Percentiles rank a stretch among this genome's conserved stretches.
Conservation (phyloP, 2,888 invertebrate species). For the Parnassius smintheus region DNA sequence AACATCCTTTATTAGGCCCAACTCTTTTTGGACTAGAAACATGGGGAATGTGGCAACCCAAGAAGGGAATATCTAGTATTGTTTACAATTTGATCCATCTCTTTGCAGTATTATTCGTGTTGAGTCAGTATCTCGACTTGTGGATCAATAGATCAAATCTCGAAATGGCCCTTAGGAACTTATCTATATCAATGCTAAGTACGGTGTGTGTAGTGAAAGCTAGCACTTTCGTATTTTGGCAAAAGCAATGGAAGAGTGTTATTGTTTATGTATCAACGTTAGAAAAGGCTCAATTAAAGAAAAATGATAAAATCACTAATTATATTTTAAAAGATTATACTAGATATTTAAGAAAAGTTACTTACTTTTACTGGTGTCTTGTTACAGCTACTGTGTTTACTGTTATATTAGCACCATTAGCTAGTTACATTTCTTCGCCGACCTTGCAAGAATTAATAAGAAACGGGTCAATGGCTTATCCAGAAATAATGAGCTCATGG, state of each 20-base stretch:
- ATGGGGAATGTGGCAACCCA: conserved; percentile 57
- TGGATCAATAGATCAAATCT: conserved; percentile 53
- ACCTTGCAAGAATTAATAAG: conserved; percentile 38
- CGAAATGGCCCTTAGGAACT: conserved; percentile 55
- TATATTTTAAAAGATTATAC: conserved; percentile 49
- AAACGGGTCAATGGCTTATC: conserved; percentile 51
- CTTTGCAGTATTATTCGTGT: conserved; percentile 48
- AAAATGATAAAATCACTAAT: conserved; percentile 39
- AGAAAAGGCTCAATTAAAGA: conserved; percentile 48
- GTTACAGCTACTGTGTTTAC: conserved; percentile 55
- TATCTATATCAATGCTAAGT: conserved; percentile 63
- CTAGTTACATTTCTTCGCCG: conserved; percentile 45
- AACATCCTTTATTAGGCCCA: conserved; percentile 52
- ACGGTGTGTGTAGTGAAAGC: conserved; percentile 60
- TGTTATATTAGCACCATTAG: conserved; percentile 56
- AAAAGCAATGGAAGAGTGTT: conserved; percentile 52
- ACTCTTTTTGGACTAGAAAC: conserved; percentile 47
- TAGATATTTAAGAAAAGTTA: conserved; percentile 56
- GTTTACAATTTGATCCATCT: conserved; percentile 48
- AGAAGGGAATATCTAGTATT: conserved; percentile 32
- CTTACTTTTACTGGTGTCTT: conserved; percentile 59
- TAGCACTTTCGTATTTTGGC: conserved; percentile 55
- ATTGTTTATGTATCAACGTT: conserved; percentile 50
- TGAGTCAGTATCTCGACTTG: conserved; percentile 62
- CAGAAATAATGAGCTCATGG: conserved; percentile 71